These are phyloP conservation scores for Tetranychus cinnabarinus DNA, from an alignment of 1,140 invertebrate genomes.

Conservation along the genomic window DNA sequence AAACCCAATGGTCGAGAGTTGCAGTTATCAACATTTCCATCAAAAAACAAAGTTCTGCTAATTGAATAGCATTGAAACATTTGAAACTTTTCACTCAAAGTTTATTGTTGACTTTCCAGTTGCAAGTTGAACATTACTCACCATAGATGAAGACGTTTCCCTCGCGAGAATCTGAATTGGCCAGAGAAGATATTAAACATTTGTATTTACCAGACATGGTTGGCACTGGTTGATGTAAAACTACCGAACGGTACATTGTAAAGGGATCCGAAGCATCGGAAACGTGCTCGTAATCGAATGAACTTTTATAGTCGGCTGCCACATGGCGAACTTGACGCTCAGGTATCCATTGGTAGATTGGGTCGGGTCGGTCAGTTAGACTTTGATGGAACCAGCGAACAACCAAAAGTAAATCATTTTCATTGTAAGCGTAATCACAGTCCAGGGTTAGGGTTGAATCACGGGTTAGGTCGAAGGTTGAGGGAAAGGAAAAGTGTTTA, in stretches of 20 bases:
- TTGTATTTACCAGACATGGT: slow-evolving; percentile 13
- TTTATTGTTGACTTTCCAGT: too few species aligned
- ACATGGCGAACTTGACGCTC: slow-evolving; percentile 8
- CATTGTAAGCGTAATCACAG: slow-evolving; percentile 16
- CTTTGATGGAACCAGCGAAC: slow-evolving; percentile 18
- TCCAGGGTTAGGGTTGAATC: slow-evolving; percentile 13
- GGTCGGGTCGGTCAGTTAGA: slow-evolving; percentile 9
- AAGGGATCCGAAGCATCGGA: slow-evolving; percentile 1
- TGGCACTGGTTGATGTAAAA: background rate
- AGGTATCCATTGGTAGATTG: slow-evolving; percentile 20
- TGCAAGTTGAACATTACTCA: slow-evolving; percentile 1
- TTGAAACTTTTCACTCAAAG: too few species aligned
- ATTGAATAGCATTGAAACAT: too few species aligned
- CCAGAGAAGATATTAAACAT: slow-evolving; percentile 14
- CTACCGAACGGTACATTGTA: slow-evolving; percentile 6
- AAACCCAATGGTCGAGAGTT: too few species aligned
- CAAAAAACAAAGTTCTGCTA: too few species aligned
- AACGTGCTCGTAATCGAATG: slow-evolving; percentile 3
- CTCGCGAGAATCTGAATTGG: slow-evolving; percentile 11
- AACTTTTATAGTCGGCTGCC: slow-evolving; percentile 3
- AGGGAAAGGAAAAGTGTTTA: background rate
- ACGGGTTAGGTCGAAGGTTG: background rate
- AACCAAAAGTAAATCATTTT: slow-evolving; percentile 12
- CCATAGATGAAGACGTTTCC: slow-evolving; percentile 14
- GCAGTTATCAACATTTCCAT: too few species aligned